Evolutionary conservation across 2,113 vertebrate genomes (phyloP).

Genomic region (Carlito syrichta): DNA sequence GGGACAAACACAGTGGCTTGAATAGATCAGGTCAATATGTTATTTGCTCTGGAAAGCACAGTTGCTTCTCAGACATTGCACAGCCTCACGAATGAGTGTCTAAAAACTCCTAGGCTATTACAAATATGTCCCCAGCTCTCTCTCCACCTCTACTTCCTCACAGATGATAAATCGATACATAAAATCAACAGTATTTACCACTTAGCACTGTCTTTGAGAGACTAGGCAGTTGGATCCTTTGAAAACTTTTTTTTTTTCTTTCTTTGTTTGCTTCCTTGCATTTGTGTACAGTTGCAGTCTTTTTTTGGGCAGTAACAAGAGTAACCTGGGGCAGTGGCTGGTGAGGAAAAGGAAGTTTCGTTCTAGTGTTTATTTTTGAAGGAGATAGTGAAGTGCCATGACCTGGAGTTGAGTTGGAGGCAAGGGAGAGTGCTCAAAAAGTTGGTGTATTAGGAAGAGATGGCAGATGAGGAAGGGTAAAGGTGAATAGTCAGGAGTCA

Average conservation of each 20-base stretch:
- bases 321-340: neutral
- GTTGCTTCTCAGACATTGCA: conserved; percentile 27
- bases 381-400: neutral
- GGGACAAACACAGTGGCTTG: neutral
- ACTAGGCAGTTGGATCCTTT: neutral
- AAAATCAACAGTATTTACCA: neutral
- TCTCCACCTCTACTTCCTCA: neutral
- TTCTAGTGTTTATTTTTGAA: conserved; percentile 46
- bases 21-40: neutral
- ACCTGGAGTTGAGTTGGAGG: neutral
- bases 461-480: neutral
- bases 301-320: neutral
- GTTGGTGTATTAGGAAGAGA: neutral
- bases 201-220: neutral
- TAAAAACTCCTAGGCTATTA: neutral
- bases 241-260: neutral
- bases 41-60: neutral
- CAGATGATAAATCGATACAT: neutral
- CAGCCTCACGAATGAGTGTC: neutral
- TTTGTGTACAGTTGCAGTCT: neutral
- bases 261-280: neutral
- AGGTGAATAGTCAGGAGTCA: neutral
- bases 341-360: neutral
- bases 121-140: neutral
- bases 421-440: neutral